Evolutionary conservation across 2,888 invertebrate species (phyloP).

Genomic region (Aethes cnicana): DNA sequence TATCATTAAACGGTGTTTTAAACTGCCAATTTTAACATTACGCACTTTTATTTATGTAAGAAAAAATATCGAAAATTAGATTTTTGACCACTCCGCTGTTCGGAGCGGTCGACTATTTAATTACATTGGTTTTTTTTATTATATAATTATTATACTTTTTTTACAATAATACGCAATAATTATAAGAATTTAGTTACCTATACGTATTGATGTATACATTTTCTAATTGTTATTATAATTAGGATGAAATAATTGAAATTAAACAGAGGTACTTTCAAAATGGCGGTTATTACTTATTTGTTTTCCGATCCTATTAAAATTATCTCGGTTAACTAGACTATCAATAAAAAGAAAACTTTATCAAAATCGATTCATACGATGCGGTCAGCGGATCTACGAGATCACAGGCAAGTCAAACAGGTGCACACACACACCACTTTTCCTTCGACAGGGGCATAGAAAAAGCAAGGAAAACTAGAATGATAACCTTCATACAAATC

Average conservation of each 20-base stretch:
- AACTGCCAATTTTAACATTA: conserved; percentile 36
- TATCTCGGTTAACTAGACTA: background rate
- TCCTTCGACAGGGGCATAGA: too few species aligned
- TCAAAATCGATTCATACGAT: too few species aligned
- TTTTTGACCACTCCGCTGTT: conserved; percentile 66
- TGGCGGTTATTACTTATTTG: conserved; percentile 35
- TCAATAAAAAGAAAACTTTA: background rate
- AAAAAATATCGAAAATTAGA: conserved; percentile 57
- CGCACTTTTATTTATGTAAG: conserved; percentile 38
- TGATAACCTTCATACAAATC: too few species aligned
- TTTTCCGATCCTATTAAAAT: background rate
- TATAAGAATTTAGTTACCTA: conserved; percentile 62
- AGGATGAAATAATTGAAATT: conserved; percentile 65
- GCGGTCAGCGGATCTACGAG: too few species aligned
- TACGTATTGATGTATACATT: conserved; percentile 51
- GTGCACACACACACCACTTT: too few species aligned
- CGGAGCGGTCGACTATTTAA: conserved; percentile 75
- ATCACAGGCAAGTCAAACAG: too few species aligned
- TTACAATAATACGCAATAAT: conserved; percentile 28
- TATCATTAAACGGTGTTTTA: conserved; percentile 25
- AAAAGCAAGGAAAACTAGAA: too few species aligned
- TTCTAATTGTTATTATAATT: conserved; percentile 54
- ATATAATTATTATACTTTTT: conserved; percentile 35
- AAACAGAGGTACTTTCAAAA: conserved; percentile 66
- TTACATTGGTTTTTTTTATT: conserved; percentile 55